Conservation (phyloP, 2,113 vertebrate genomes). For the Dicerorhinus sumatrensis region DNA sequence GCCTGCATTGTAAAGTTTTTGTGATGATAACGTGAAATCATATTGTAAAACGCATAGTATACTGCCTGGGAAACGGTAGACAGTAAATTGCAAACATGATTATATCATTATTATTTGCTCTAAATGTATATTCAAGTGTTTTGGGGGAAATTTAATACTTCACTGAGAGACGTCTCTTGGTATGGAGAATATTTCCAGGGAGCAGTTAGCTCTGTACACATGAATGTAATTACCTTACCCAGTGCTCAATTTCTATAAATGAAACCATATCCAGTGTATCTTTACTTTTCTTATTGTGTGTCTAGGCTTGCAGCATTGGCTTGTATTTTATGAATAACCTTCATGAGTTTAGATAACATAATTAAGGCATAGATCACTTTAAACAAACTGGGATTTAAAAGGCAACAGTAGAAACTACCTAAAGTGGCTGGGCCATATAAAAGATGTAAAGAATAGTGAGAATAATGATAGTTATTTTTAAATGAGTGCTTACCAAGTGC, state of each 20-base stretch:
- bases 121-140: constrained; percentile 28
- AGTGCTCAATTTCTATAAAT: constrained; percentile 24
- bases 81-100: background rate
- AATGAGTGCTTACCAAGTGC: background rate
- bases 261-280: background rate
- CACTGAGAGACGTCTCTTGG: background rate
- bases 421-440: background rate
- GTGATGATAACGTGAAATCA: background rate
- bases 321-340: constrained; percentile 28
- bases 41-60: background rate
- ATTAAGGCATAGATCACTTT: constrained; percentile 41
- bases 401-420: background rate
- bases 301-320: background rate
- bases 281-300: constrained; percentile 55
- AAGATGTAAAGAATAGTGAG: background rate
- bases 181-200: constrained; percentile 22
- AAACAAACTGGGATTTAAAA: constrained; percentile 58
- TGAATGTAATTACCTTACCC: constrained; percentile 31
- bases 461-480: background rate
- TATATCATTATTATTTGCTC: background rate
- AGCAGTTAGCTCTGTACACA: background rate
- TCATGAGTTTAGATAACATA: constrained; percentile 16
- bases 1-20: background rate
- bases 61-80: background rate
- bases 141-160: background rate